Conservation (phyloP, 2,113 vertebrate species). For the Peromyscus californicus region DNA sequence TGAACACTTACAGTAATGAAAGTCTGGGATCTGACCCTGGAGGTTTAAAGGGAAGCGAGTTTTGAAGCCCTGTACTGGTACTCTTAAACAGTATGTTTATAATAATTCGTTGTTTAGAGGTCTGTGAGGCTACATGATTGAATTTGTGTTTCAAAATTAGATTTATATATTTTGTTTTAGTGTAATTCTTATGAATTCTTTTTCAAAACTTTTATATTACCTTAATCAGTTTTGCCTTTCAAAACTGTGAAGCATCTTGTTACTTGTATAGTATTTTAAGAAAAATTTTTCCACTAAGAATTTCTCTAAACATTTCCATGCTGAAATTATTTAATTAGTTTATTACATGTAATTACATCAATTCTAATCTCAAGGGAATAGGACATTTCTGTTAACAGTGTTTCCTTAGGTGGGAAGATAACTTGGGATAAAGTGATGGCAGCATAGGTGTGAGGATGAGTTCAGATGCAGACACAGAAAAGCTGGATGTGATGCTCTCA, state of each 20-base stretch:
- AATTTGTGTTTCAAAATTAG: constrained; percentile 32
- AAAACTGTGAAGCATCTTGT: constrained; percentile 79
- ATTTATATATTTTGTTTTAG: neutral
- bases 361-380: neutral
- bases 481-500: neutral
- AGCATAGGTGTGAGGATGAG: neutral
- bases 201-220: constrained; percentile 75
- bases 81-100: neutral
- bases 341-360: constrained; percentile 2
- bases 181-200: constrained; percentile 35
- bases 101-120: neutral
- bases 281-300: constrained; percentile 7
- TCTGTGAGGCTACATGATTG: constrained; percentile 15
- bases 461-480: neutral
- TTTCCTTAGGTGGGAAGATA: neutral
- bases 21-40: neutral
- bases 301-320: neutral
- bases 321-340: neutral
- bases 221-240: constrained; percentile 77
- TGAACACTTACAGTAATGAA: neutral
- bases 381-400: too few species aligned
- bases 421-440: too few species aligned
- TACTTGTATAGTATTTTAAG: constrained; percentile 64
- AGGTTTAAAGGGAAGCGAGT: rapidly evolving
- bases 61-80: neutral